phyloP scores from a whole-genome alignment of 1,140 invertebrate species.

The Drosophila bocki region DNA sequence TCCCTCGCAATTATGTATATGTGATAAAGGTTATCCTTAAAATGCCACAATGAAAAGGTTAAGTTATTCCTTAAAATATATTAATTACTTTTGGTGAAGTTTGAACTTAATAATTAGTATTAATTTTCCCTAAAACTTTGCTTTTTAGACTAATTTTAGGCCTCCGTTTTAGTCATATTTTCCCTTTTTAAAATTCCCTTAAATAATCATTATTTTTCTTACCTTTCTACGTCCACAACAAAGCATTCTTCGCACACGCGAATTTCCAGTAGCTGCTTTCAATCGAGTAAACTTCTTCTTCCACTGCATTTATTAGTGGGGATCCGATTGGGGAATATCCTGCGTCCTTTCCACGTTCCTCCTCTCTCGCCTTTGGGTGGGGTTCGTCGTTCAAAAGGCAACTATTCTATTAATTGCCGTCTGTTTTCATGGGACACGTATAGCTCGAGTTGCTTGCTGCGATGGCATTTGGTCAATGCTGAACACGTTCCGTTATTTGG shows the following conservation, averaged over 20 bases:
- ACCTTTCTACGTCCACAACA: slow-evolving; percentile 95
- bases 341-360: slow-evolving; percentile 36
- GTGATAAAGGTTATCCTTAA: background rate
- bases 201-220: slow-evolving; percentile 65
- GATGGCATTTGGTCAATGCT: slow-evolving; percentile 50
- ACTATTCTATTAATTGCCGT: slow-evolving; percentile 39
- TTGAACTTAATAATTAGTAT: background rate
- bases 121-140: background rate
- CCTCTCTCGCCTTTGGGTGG: slow-evolving; percentile 26
- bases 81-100: background rate
- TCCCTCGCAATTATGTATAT: background rate
- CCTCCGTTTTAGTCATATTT: too few relatives aligned
- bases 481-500: slow-evolving; percentile 42
- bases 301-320: slow-evolving; percentile 89
- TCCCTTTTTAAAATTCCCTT: background rate
- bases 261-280: slow-evolving; percentile 89
- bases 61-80: background rate
- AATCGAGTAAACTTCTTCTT: slow-evolving; percentile 90
- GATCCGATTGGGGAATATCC: slow-evolving; percentile 69
- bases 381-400: slow-evolving; percentile 28
- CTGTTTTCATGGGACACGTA: slow-evolving; percentile 17
- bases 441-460: slow-evolving; percentile 8
- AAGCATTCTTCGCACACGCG: slow-evolving; percentile 92
- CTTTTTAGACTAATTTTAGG: too few relatives aligned
- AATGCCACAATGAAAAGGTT: background rate